Evolutionary conservation across 2,113 vertebrate species (phyloP).

Genomic region (Narcine bancroftii): DNA sequence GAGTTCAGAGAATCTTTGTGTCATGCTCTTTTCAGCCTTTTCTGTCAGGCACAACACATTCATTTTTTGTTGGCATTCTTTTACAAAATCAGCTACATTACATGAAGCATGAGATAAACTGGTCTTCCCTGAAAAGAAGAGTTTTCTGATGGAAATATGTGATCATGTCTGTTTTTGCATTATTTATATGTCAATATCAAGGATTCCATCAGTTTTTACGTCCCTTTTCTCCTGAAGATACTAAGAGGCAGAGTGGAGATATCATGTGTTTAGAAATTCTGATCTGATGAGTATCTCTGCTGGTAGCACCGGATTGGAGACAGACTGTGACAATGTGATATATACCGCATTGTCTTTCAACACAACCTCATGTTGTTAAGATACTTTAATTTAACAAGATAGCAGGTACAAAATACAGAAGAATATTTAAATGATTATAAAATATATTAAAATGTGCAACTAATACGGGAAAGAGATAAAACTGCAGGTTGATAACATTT

Average conservation of each 20-base stretch:
- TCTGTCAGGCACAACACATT: not conserved
- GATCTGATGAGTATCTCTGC: not conserved
- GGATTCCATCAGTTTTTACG: not conserved
- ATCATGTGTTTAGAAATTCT: not conserved
- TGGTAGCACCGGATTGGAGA: not conserved
- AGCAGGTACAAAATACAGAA: not conserved
- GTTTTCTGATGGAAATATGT: not conserved
- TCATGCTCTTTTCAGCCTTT: not conserved
- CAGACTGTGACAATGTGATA: not conserved
- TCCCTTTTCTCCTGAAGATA: not conserved
- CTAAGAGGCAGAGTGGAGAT: not conserved
- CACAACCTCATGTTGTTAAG: not conserved
- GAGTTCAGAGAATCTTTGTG: not conserved
- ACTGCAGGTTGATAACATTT: too few relatives aligned
- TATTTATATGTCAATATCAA: not conserved
- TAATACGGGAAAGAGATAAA: too few relatives aligned
- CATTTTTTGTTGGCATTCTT: not conserved
- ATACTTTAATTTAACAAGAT: not conserved
- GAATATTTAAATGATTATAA: not conserved
- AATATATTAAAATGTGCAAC: not conserved
- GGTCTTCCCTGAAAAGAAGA: not conserved
- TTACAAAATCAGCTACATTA: not conserved
- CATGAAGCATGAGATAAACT: not conserved
- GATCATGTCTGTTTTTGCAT: not conserved
- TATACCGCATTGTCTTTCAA: not conserved